Evolutionary conservation across 2,797 vertebrate species (phyloP).

Genomic region (Schizopygopsis malacanthus): DNA sequence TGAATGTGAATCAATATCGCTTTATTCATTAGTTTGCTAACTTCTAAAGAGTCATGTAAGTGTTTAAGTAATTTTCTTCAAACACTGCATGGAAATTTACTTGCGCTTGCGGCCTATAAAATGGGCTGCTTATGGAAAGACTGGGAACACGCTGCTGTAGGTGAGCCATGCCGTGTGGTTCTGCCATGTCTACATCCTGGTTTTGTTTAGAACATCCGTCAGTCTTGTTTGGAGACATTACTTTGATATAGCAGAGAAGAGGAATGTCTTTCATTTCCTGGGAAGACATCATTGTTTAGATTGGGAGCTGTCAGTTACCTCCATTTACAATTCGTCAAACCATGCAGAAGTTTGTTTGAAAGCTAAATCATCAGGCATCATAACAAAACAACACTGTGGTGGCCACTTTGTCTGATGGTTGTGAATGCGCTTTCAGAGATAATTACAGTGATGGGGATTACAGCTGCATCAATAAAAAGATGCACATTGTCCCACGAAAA

Average conservation of each 20-base stretch:
- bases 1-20: slow-evolving; percentile 12
- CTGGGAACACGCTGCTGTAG: slow-evolving; percentile 17
- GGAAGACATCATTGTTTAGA: slow-evolving; percentile 57
- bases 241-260: slow-evolving; percentile 37
- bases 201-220: slow-evolving; percentile 50
- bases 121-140: not conserved
- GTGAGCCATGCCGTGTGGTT: slow-evolving; percentile 3
- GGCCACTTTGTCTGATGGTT: slow-evolving; percentile 30
- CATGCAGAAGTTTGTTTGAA: slow-evolving; percentile 37
- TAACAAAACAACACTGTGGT: slow-evolving; percentile 36
- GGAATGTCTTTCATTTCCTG: slow-evolving; percentile 62
- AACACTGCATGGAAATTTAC: slow-evolving; percentile 18
- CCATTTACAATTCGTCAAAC: slow-evolving; percentile 35
- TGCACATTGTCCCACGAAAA: slow-evolving; percentile 39
- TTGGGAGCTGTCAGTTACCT: slow-evolving; percentile 45
- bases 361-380: slow-evolving; percentile 40
- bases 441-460: slow-evolving; percentile 42
- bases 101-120: slow-evolving; percentile 18
- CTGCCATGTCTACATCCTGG: slow-evolving; percentile 57
- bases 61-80: slow-evolving; percentile 21
- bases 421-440: slow-evolving; percentile 23
- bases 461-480: slow-evolving; percentile 23
- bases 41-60: slow-evolving; percentile 21
- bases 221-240: slow-evolving; percentile 41
- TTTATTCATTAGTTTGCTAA: not conserved